Base-by-base conservation (phyloP, 2,797 vertebrate genomes). In the Coendou prehensilis region DNA sequence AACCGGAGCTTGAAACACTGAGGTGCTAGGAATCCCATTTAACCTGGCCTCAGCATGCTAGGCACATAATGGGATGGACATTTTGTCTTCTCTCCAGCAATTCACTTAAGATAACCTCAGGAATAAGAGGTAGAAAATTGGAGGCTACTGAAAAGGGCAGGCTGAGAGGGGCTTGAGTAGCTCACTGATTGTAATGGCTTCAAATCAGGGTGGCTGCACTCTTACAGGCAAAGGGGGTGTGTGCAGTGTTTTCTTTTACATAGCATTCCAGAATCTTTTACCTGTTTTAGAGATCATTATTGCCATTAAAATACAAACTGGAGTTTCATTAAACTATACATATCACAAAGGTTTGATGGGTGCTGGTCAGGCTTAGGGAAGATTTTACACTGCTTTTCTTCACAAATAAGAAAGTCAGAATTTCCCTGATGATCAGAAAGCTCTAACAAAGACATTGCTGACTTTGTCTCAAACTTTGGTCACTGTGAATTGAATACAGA, bases 161-260 rank as follows among this genome's bases (percentile, higher is more conserved):
- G n/a, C 33, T 47, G 79, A 81, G 92, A 86, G 67, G 86, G 45
- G 18, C 52, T 37, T 81, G 80, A 97, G 97, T 45, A 37, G 78
- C 37, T 93, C 92, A 54, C 85, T 98, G 97, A 97, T 98, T 98
- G 33, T 96, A 97, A 95, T 92, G 95, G 79, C 88, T 92, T 84
- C 59, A 23, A 96, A 97, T 89, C 96, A 93, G 75, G 57, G 78
- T 17, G 52, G 37, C 69, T 37, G 50, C 26, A 26, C 52, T 78
- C 89, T 71, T 20, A 20, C 57, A 69, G 88, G 41, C 91, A 75
- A 69, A 54, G 37, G 4, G 5, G 0, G 0, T 11, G 0, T 41
- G 23, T 14, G 9, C 37, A 56, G 41, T 93, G 52, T 92, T 96
- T 95, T 85, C 85, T 95, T 83, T 78, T 41, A 83, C 57, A 82